phyloP scores from a whole-genome alignment of 1,140 invertebrate species.

The Leucophenga varia region DNA sequence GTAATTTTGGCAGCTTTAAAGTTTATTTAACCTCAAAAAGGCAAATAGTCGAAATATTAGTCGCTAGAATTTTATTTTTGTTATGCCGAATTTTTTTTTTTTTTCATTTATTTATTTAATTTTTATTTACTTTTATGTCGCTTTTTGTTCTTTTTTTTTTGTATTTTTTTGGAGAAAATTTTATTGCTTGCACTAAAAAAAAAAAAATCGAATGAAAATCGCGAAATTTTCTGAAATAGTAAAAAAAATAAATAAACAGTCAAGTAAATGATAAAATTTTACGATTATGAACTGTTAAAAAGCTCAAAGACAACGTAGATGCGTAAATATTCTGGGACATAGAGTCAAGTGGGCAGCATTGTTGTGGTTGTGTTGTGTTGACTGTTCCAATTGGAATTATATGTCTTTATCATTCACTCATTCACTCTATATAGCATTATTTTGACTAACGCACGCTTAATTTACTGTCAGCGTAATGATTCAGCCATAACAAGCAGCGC shows the following conservation, averaged over 20 bases:
- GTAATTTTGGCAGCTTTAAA: no score
- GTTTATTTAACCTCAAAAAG: constrained; percentile 37
- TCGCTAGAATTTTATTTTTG: constrained; percentile 22
- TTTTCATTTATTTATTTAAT: constrained; percentile 39
- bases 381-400: no score
- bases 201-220: constrained; percentile 6
- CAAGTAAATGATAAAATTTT: constrained; percentile 32
- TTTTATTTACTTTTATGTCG: constrained; percentile 31
- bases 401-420: no score
- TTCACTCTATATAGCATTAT: neutral
- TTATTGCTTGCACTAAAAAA: neutral
- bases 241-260: constrained; percentile 32
- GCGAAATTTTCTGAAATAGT: neutral
- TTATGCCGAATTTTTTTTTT: constrained; percentile 20
- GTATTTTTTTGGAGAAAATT: no score
- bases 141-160: no score
- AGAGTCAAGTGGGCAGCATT: no score
- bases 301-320: no score
- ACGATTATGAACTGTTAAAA: constrained; percentile 40
- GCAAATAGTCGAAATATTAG: no score
- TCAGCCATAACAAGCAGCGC: constrained; percentile 14
- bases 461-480: constrained; percentile 35
- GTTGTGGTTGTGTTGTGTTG: no score
- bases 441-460: constrained; percentile 25
- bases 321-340: no score